phyloP scores from a whole-genome alignment of 2,888 invertebrate species.

The Anarsia innoxiella region DNA sequence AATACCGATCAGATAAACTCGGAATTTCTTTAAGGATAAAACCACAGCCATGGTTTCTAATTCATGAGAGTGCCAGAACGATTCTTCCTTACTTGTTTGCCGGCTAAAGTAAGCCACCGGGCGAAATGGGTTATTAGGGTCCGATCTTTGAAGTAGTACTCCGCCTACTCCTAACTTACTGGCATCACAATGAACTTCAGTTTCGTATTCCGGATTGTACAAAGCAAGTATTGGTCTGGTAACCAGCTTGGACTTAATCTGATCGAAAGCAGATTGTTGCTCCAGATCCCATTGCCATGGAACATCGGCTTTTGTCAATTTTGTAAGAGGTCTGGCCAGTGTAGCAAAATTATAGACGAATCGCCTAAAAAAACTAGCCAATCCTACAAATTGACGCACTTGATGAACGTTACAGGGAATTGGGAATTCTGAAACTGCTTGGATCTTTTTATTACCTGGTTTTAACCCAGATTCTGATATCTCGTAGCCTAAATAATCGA shows the following conservation, averaged over 20 bases:
- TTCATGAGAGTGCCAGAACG: slow-evolving; percentile 29
- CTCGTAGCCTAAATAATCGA: slow-evolving; percentile 10
- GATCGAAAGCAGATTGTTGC: slow-evolving; percentile 9
- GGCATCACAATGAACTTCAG: slow-evolving; percentile 20
- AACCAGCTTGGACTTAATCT: slow-evolving; percentile 4
- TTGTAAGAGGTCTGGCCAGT: slow-evolving; percentile 11
- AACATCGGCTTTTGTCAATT: slow-evolving; percentile 7
- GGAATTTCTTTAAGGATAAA: slow-evolving; percentile 26
- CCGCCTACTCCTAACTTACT: slow-evolving; percentile 25
- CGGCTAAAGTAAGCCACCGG: slow-evolving; percentile 27
- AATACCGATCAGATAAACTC: slow-evolving; percentile 23
- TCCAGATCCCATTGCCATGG: slow-evolving; percentile 10
- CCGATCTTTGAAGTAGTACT: slow-evolving; percentile 22
- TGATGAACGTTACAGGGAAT: slow-evolving; percentile 20
- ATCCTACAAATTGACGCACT: slow-evolving; percentile 25
- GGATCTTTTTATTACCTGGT: slow-evolving; percentile 7
- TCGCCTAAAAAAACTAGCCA: slow-evolving; percentile 24
- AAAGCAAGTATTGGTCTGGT: slow-evolving; percentile 11
- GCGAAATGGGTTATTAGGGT: slow-evolving; percentile 1
- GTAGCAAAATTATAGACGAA: slow-evolving; percentile 19
- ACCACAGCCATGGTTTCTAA: slow-evolving; percentile 35
- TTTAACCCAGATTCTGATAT: slow-evolving; percentile 1
- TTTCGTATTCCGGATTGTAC: slow-evolving; percentile 8
- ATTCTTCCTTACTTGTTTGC: slow-evolving; percentile 26
- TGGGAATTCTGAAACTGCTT: slow-evolving; percentile 23